Evolutionary conservation across 2,888 invertebrate genomes (phyloP).

Genomic region (Seladonia tumulorum): DNA sequence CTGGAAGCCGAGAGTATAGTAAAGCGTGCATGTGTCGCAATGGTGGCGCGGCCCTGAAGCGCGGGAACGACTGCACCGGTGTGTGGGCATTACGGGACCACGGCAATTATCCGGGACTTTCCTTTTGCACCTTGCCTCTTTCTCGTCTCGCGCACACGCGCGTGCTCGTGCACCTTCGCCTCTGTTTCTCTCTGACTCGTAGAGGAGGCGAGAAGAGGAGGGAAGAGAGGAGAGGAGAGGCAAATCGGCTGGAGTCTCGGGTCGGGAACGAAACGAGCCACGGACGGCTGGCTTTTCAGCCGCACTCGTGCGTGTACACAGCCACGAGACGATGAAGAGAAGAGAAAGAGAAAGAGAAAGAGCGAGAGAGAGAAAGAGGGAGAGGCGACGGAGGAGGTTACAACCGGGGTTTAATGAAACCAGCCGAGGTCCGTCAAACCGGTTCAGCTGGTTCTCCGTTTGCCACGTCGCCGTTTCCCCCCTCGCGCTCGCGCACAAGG

Average conservation of each 20-base stretch:
- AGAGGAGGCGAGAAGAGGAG: neutral
- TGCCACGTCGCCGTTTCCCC: slow-evolving; percentile 51
- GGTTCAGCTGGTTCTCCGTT: slow-evolving; percentile 77
- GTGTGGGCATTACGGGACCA: slow-evolving; percentile 70
- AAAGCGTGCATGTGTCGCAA: slow-evolving; percentile 18
- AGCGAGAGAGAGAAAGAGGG: slow-evolving; percentile 28
- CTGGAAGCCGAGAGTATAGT: neutral
- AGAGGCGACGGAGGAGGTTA: slow-evolving; percentile 71
- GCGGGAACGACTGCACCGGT: slow-evolving; percentile 45
- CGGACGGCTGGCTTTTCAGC: slow-evolving; percentile 64
- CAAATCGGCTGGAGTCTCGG: slow-evolving; percentile 37
- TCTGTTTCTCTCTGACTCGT: neutral
- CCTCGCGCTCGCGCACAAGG: slow-evolving; percentile 14
- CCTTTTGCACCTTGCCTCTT: slow-evolving; percentile 68
- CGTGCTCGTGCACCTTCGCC: neutral
- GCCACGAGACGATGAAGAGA: slow-evolving; percentile 58
- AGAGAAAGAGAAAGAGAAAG: slow-evolving; percentile 15
- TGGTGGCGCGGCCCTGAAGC: slow-evolving; percentile 38
- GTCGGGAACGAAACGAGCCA: slow-evolving; percentile 60
- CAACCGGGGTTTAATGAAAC: slow-evolving; percentile 82
- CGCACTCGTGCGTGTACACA: slow-evolving; percentile 64
- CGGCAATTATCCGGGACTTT: slow-evolving; percentile 73
- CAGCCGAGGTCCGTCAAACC: slow-evolving; percentile 79
- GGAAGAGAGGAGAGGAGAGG: slow-evolving; percentile 24
- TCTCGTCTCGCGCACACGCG: neutral